Evolutionary conservation across 2,797 vertebrate genomes (phyloP).

Genomic region (Epinephelus coioides): DNA sequence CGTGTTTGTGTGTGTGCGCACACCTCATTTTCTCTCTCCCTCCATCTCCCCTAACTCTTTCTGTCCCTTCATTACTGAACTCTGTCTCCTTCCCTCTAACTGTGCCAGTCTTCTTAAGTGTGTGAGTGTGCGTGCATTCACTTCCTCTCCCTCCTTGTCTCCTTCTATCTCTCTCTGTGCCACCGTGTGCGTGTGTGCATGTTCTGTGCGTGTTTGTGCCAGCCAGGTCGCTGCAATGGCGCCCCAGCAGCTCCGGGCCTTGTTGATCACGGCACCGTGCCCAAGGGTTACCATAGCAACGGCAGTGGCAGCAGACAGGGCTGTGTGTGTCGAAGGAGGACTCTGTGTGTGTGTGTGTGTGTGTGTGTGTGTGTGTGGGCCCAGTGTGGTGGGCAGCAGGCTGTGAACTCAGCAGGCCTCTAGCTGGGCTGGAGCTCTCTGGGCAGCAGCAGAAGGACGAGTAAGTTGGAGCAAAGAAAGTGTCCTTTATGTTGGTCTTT

Average conservation of each 20-base stretch:
- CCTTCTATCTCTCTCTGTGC: conserved; percentile 41
- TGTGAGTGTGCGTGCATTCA: conserved; percentile 24
- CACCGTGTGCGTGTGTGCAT: conserved; percentile 6
- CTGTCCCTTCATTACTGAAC: conserved; percentile 51
- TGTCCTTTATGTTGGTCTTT: conserved; percentile 46
- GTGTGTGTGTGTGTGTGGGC: conserved; percentile 62
- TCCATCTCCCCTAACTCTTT: conserved; percentile 33
- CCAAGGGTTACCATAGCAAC: conserved; percentile 83
- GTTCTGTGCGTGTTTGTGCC: conserved; percentile 43
- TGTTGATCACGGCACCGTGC: conserved; percentile 82
- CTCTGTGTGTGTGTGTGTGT: conserved; percentile 48
- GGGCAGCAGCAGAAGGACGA: conserved; percentile 65
- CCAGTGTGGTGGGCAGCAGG: conserved; percentile 77
- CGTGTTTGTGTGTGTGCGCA: neutral
- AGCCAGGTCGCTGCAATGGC: conserved; percentile 80
- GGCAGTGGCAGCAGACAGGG: conserved; percentile 79
- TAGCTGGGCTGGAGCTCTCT: conserved; percentile 62
- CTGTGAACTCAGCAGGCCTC: conserved; percentile 80
- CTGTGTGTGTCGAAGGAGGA: conserved; percentile 62
- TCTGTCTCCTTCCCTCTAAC: conserved; percentile 35
- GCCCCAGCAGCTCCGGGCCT: conserved; percentile 79
- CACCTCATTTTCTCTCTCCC: conserved; percentile 35
- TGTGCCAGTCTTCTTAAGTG: conserved; percentile 43
- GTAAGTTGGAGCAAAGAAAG: conserved; percentile 58
- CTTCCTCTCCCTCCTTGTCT: conserved; percentile 50